Evolutionary conservation across 2,888 invertebrate genomes (phyloP).

Genomic region (Norana najaformis): DNA sequence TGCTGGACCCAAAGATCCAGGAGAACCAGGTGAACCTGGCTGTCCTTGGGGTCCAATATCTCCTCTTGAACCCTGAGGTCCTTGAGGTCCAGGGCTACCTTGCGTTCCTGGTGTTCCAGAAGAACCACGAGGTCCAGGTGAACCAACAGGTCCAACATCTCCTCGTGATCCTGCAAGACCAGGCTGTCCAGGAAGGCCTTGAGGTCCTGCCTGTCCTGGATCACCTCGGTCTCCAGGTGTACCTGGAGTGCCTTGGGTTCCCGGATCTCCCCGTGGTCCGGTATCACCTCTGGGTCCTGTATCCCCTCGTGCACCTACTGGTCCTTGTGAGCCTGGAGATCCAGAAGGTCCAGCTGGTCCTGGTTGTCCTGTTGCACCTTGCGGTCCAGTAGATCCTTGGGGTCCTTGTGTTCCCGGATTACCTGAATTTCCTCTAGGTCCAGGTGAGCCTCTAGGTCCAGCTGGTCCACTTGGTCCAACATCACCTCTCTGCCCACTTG

Average conservation of each 20-base stretch:
- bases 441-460: constrained; percentile 35
- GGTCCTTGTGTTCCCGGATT: constrained; percentile 36
- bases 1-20: constrained; percentile 17
- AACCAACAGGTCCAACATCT: constrained; percentile 33
- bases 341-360: constrained; percentile 38
- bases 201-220: constrained; percentile 32
- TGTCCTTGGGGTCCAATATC: constrained; percentile 26
- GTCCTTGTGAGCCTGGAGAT: constrained; percentile 32
- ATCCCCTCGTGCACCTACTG: constrained; percentile 19
- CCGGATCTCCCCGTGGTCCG: constrained; percentile 35
- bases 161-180: constrained; percentile 49
- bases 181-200: constrained; percentile 35
- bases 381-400: constrained; percentile 33
- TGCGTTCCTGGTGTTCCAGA: constrained; percentile 33
- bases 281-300: constrained; percentile 35
- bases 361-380: constrained; percentile 35
- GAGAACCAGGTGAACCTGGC: constrained; percentile 29
- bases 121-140: constrained; percentile 31
- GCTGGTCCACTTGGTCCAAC: constrained; percentile 32
- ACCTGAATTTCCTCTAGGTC: constrained; percentile 69
- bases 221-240: constrained; percentile 30
- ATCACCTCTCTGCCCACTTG: constrained; percentile 30
- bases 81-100: constrained; percentile 33
- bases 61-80: constrained; percentile 35
- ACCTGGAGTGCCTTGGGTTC: constrained; percentile 31